phyloP scores from a whole-genome alignment of 2,797 vertebrate genomes.

The Hapalemur alaotrensis region DNA sequence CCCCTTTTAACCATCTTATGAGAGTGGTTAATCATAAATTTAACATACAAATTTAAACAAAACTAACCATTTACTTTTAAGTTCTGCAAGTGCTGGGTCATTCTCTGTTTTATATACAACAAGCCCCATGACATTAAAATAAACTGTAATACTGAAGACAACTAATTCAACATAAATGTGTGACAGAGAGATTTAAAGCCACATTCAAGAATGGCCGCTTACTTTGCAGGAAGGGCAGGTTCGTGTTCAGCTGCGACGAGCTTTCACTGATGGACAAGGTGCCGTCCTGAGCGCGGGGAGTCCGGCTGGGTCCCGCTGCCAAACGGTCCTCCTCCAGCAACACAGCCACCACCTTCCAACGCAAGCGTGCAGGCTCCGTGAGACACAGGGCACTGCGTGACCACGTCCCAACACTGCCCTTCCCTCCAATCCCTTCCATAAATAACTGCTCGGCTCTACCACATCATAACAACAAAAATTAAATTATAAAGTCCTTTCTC shows the following conservation, averaged over 20 bases:
- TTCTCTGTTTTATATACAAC: not conserved
- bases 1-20: not conserved
- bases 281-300: slow-evolving; percentile 82
- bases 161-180: not conserved
- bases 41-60: not conserved
- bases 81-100: not conserved
- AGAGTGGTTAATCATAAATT: not conserved
- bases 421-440: not conserved
- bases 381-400: too few species aligned
- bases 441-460: not conserved
- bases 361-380: slow-evolving; percentile 29
- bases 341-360: slow-evolving; percentile 92
- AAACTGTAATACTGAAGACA: not conserved
- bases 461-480: not conserved
- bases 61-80: not conserved
- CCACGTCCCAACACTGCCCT: too few species aligned
- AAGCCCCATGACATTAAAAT: not conserved
- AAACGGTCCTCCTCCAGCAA: slow-evolving; percentile 93
- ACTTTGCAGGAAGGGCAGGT: slow-evolving; percentile 93
- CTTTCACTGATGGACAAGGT: slow-evolving; percentile 90
- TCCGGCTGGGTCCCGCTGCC: slow-evolving; percentile 84
- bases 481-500: accelerated
- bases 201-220: slow-evolving; percentile 69
- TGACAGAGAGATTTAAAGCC: not conserved
- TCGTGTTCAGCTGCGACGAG: slow-evolving; percentile 91